phyloP scores from a whole-genome alignment of 2,888 invertebrate species.

The Myathropa florea region DNA sequence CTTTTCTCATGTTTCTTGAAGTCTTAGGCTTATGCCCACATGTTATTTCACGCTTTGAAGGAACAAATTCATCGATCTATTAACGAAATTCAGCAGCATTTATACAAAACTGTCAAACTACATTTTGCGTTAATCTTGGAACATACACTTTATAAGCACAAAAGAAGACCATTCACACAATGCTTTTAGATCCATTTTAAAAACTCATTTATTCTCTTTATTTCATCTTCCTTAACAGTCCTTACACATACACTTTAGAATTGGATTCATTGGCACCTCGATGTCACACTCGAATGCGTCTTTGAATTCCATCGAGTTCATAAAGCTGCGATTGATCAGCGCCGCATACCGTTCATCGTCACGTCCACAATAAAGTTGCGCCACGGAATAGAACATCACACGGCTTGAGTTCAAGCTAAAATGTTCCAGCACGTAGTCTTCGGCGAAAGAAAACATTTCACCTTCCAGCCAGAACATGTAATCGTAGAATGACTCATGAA shows the following conservation, averaged over 20 bases:
- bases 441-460: constrained; percentile 77
- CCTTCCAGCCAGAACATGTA: constrained; percentile 78
- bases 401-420: constrained; percentile 75
- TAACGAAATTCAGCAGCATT: no score
- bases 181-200: no score
- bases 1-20: no score
- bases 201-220: no score
- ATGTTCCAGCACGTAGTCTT: constrained; percentile 76
- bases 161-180: no score
- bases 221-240: constrained; percentile 16
- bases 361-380: constrained; percentile 77
- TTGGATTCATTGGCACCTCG: constrained; percentile 76
- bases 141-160: no score
- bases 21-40: no score
- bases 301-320: constrained; percentile 77
- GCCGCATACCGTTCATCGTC: constrained; percentile 73
- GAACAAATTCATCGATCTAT: no score
- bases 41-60: no score
- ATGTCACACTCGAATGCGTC: constrained; percentile 75
- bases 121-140: no score
- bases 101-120: no score
- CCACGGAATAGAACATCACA: constrained; percentile 77
- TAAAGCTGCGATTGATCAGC: constrained; percentile 77
- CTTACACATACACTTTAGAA: constrained; percentile 75
- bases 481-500: constrained; percentile 74